Percentiles rank a stretch among this genome's conserved stretches.
Evolutionary conservation across 1,140 invertebrate genomes (phyloP).

Genomic region (Trypoxylus dichotomus): DNA sequence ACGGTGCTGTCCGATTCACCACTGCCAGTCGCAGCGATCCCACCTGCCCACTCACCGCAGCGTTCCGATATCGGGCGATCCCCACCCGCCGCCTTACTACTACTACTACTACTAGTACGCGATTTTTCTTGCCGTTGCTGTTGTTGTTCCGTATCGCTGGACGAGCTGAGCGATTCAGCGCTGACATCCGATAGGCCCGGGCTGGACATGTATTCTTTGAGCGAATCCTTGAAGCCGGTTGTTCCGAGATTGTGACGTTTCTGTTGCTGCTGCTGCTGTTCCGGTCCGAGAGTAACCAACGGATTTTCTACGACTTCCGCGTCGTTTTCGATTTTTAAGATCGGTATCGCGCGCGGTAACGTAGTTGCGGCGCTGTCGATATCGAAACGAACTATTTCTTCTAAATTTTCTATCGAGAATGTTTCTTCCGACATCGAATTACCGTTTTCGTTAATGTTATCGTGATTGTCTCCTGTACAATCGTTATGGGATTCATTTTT

Average conservation of each 20-base stretch:
- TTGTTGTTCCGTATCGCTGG: conserved; percentile 42
- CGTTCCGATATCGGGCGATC: conserved; percentile 30
- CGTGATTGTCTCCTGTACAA: neutral
- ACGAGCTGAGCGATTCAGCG: conserved; percentile 47
- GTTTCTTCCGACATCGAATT: neutral
- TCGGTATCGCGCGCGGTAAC: neutral
- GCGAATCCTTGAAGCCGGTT: neutral
- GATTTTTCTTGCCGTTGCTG: conserved; percentile 13
- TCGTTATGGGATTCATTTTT: neutral
- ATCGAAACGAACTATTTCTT: neutral
- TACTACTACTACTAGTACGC: neutral
- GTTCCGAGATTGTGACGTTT: neutral
- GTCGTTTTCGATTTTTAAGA: conserved; percentile 3
- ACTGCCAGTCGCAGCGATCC: conserved; percentile 42
- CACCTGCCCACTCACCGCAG: conserved; percentile 45
- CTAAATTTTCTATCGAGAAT: neutral
- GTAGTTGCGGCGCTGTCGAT: neutral
- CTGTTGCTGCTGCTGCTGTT: neutral
- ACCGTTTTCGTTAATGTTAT: neutral
- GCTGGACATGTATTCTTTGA: conserved; percentile 40
- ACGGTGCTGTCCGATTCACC: conserved; percentile 56
- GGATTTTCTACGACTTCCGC: neutral
- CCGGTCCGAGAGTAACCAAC: neutral
- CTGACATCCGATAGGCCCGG: conserved; percentile 47
- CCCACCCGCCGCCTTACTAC: neutral